These are phyloP conservation scores for Litoditis marina DNA, from an alignment of 2,888 invertebrate genomes.

Conservation along the genomic window DNA sequence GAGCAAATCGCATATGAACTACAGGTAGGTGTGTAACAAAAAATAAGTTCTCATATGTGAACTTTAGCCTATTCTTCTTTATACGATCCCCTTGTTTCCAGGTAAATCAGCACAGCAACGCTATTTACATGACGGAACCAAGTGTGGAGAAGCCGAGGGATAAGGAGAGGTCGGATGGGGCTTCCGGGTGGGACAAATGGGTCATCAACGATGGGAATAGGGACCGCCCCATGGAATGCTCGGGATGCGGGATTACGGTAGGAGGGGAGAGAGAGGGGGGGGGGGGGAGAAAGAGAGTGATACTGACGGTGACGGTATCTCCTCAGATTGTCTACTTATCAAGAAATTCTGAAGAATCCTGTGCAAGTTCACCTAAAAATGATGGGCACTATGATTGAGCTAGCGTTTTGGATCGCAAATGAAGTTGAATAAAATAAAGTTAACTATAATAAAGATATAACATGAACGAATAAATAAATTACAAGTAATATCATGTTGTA, in stretches of 20 bases:
- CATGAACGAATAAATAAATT: background rate
- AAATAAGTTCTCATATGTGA: too few relatives aligned
- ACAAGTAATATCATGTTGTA: background rate
- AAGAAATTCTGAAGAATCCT: too few relatives aligned
- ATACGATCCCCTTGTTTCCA: background rate
- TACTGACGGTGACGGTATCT: too few relatives aligned
- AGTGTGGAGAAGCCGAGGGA: too few relatives aligned
- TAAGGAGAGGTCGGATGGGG: background rate
- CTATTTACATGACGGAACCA: conserved; percentile 14
- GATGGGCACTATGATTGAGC: too few relatives aligned
- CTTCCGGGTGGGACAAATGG: background rate
- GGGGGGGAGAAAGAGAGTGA: too few relatives aligned
- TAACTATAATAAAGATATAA: background rate
- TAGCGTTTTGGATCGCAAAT: too few relatives aligned
- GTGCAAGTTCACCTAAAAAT: too few relatives aligned
- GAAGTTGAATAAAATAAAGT: background rate
- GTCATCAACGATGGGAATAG: background rate
- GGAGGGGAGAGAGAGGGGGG: background rate
- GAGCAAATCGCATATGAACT: too few relatives aligned
- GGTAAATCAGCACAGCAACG: conserved; percentile 10
- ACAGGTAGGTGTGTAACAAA: too few relatives aligned
- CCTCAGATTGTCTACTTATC: too few relatives aligned
- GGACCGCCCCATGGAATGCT: background rate
- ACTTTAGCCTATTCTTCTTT: too few relatives aligned
- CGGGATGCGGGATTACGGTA: background rate